phyloP scores from a whole-genome alignment of 1,140 invertebrate species.

The Neodiprion virginianus region DNA sequence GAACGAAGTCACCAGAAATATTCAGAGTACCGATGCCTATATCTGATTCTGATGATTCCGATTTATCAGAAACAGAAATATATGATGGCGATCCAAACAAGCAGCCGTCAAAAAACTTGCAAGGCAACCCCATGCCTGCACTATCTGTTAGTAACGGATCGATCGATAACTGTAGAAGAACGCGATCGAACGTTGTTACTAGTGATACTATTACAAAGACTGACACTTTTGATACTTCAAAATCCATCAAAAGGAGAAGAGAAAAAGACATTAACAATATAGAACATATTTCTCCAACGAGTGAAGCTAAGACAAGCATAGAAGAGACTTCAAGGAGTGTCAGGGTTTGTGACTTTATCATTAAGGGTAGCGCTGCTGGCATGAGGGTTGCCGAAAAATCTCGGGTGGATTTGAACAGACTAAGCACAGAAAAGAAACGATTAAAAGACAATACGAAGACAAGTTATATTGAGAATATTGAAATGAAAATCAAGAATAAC shows the following conservation, averaged over 20 bases:
- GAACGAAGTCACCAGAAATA: conserved; percentile 41
- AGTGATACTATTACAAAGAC: conserved; percentile 6
- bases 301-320: background rate
- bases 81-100: conserved; percentile 35
- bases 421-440: background rate
- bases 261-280: background rate
- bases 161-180: conserved; percentile 31
- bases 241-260: background rate
- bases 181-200: conserved; percentile 6
- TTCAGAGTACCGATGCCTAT: conserved; percentile 41
- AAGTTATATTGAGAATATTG: background rate
- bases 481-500: background rate
- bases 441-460: background rate
- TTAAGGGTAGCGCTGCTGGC: conserved; percentile 58
- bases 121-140: conserved; percentile 66
- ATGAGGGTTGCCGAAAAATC: conserved; percentile 61
- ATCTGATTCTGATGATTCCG: conserved; percentile 31
- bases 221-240: background rate
- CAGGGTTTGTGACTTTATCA: conserved; percentile 52
- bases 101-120: conserved; percentile 63
- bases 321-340: background rate
- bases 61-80: conserved; percentile 28
- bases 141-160: conserved; percentile 60
- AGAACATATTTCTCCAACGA: background rate
- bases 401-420: conserved; percentile 41